Conservation (phyloP, 1,140 invertebrate species). For the Micrasema minimum region DNA sequence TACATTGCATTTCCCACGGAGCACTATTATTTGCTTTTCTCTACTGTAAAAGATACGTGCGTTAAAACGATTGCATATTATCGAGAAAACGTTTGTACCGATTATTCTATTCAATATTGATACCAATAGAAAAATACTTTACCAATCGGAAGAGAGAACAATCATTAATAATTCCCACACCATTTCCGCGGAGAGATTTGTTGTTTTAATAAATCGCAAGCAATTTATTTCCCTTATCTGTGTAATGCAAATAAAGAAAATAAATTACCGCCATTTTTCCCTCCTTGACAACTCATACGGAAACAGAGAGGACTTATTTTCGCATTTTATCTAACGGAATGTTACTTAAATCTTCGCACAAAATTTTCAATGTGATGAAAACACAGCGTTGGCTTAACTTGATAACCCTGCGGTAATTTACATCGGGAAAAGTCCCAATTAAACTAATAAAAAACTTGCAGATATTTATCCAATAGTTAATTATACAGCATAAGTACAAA, state of each 20-base stretch:
- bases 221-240: conserved; percentile 31
- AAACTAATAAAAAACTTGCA: not conserved
- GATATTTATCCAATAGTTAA: no score
- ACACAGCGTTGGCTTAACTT: not conserved
- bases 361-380: not conserved
- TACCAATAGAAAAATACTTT: not conserved
- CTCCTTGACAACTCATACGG: conserved; percentile 4
- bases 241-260: conserved; percentile 12
- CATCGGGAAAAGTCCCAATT: not conserved
- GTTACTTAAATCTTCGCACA: not conserved
- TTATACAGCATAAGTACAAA: no score
- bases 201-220: conserved; percentile 24
- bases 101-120: not conserved
- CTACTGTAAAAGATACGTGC: not conserved
- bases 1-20: not conserved
- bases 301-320: not conserved
- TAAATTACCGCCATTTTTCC: conserved; percentile 9
- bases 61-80: not conserved
- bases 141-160: not conserved
- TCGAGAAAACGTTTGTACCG: not conserved
- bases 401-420: not conserved
- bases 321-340: not conserved
- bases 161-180: conserved; percentile 15
- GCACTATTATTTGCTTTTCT: not conserved
- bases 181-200: conserved; percentile 13